Evolutionary conservation across 2,797 vertebrate species (phyloP).

Genomic region (Myotis findleyi): DNA sequence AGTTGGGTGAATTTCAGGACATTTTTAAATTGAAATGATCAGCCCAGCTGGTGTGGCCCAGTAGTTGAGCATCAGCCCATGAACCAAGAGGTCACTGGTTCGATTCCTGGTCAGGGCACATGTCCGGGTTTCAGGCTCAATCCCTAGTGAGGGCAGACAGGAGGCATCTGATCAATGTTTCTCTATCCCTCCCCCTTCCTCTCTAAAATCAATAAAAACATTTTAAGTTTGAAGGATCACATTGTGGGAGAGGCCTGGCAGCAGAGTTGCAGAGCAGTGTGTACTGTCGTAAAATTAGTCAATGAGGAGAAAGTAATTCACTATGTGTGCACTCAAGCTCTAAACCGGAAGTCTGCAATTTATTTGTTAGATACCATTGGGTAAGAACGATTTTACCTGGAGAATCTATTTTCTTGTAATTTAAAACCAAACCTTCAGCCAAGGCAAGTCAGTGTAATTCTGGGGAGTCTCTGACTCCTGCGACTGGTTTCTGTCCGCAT

Average conservation of each 20-base stretch:
- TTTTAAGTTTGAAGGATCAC: not conserved
- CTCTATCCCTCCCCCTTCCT: no score
- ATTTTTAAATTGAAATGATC: not conserved
- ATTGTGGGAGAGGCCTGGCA: not conserved
- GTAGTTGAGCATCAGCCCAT: no score
- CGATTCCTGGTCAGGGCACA: no score
- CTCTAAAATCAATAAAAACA: no score
- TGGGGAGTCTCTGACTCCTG: constrained; percentile 1
- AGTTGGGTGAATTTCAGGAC: not conserved
- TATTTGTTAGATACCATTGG: constrained; percentile 53
- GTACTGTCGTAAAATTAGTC: not conserved
- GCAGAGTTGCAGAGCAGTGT: not conserved
- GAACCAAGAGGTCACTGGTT: no score
- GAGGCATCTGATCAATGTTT: no score
- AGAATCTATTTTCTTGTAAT: constrained; percentile 62
- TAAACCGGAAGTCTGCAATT: not conserved
- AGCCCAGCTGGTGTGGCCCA: no score
- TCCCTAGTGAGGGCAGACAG: no score
- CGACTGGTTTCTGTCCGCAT: not conserved
- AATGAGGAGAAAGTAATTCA: not conserved
- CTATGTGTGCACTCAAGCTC: not conserved
- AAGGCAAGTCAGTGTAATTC: constrained; percentile 54
- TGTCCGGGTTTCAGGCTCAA: no score
- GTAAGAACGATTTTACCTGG: constrained; percentile 62
- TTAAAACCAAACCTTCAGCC: constrained; percentile 74